Conservation (phyloP, 1,140 invertebrate species). For the Wiebesia pumilae region DNA sequence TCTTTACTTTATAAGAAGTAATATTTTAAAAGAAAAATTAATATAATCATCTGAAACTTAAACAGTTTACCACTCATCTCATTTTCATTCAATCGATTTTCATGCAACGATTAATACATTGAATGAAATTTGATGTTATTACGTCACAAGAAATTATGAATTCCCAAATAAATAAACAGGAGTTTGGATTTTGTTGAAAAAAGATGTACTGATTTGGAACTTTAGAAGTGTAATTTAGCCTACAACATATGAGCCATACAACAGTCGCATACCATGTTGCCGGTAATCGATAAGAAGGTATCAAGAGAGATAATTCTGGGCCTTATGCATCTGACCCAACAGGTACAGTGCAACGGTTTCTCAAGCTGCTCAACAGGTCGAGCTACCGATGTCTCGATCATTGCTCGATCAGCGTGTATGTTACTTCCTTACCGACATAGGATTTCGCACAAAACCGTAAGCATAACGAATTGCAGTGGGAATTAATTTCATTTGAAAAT, state of each 20-base stretch:
- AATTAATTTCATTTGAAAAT: not conserved
- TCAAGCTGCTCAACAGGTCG: slow-evolving; percentile 52
- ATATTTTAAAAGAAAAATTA: no score
- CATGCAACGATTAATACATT: no score
- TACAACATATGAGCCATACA: no score
- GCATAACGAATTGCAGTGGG: not conserved
- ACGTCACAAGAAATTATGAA: no score
- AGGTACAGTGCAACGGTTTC: not conserved
- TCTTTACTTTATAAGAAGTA: no score
- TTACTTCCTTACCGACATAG: slow-evolving; percentile 62
- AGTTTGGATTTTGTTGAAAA: no score
- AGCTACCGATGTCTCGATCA: slow-evolving; percentile 49
- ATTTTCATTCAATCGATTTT: no score
- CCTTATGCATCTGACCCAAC: not conserved
- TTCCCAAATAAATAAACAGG: no score
- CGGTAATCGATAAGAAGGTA: slow-evolving; percentile 36
- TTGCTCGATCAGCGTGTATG: not conserved
- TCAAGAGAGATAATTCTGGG: not conserved
- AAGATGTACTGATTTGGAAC: no score
- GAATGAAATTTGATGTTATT: no score
- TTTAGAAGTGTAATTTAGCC: not conserved
- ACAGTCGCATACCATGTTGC: not conserved
- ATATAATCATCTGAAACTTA: no score
- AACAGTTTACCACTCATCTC: no score
- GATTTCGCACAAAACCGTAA: not conserved